A percentile compares a stretch with the other conserved stretches of the same genome.
Conservation (phyloP, 2,888 invertebrate species). For the Oxyscelio sp. region DNA sequence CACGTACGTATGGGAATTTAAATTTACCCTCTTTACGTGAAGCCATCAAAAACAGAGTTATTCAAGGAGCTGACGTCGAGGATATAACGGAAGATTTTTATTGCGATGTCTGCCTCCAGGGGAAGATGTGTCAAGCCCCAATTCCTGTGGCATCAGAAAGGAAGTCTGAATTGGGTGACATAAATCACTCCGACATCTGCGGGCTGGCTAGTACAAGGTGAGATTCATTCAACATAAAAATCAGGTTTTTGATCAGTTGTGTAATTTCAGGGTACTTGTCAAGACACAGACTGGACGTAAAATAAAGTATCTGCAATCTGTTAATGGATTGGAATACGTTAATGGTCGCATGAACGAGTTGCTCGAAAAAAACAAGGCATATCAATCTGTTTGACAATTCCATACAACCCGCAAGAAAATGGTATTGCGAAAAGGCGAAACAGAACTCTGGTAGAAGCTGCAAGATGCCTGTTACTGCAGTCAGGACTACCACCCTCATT, state of each 20-base stretch:
- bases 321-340: constrained; percentile 56
- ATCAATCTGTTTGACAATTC: constrained; percentile 64
- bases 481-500: too few relatives aligned
- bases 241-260: neutral
- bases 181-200: constrained; percentile 4
- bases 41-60: neutral
- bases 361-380: constrained; percentile 74
- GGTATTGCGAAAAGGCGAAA: too few relatives aligned
- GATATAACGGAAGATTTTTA: neutral
- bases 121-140: constrained; percentile 10
- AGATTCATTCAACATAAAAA: neutral
- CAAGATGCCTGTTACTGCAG: constrained; percentile 76
- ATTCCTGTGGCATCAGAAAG: constrained; percentile 4
- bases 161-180: neutral
- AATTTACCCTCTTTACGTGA: neutral
- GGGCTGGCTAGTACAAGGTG: too few relatives aligned
- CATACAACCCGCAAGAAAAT: constrained; percentile 79
- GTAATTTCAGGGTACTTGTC: constrained; percentile 4
- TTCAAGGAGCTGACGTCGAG: neutral
- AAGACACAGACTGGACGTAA: constrained; percentile 40
- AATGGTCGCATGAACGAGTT: constrained; percentile 53
- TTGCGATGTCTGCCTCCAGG: neutral
- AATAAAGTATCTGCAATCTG: constrained; percentile 48
- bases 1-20: neutral
- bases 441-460: too few relatives aligned